Percentiles rank a stretch among this genome's conserved stretches.
Conservation (phyloP, 2,888 invertebrate species). For the Parnassius glacialis region DNA sequence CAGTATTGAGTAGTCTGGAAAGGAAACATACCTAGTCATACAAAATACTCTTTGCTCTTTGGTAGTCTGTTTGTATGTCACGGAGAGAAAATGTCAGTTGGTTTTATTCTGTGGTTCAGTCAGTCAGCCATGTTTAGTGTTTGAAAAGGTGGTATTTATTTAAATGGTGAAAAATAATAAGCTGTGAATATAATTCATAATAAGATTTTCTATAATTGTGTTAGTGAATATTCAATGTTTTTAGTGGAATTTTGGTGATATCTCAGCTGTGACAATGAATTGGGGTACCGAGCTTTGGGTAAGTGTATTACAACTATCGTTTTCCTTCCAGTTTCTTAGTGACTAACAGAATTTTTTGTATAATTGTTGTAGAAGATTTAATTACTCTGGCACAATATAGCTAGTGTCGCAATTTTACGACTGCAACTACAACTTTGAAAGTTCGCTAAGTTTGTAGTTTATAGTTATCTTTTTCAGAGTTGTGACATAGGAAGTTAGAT, state of each 20-base stretch:
- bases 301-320: conserved; percentile 54
- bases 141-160: conserved; percentile 66
- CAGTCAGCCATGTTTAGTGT: conserved; percentile 80
- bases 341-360: conserved; percentile 14
- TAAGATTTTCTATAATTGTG: conserved; percentile 52
- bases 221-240: conserved; percentile 74
- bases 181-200: conserved; percentile 55
- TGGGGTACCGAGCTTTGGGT: conserved; percentile 87
- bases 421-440: too few species aligned
- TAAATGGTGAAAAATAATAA: conserved; percentile 63
- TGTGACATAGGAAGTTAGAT: not conserved
- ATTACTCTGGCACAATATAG: too few species aligned
- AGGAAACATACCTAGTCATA: too few species aligned
- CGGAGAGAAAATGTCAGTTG: conserved; percentile 28
- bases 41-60: conserved; percentile 10
- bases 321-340: conserved; percentile 32
- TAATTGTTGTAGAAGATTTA: too few species aligned
- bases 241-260: conserved; percentile 71
- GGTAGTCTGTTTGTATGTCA: conserved; percentile 28
- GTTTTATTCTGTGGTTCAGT: conserved; percentile 39
- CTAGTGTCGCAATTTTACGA: conserved; percentile 4
- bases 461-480: too few species aligned
- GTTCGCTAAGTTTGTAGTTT: too few species aligned
- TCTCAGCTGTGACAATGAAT: conserved; percentile 79
- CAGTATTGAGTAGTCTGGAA: too few species aligned